These are phyloP conservation scores for Panthera uncia DNA, from an alignment of 2,113 vertebrate species.

Conservation along the genomic window DNA sequence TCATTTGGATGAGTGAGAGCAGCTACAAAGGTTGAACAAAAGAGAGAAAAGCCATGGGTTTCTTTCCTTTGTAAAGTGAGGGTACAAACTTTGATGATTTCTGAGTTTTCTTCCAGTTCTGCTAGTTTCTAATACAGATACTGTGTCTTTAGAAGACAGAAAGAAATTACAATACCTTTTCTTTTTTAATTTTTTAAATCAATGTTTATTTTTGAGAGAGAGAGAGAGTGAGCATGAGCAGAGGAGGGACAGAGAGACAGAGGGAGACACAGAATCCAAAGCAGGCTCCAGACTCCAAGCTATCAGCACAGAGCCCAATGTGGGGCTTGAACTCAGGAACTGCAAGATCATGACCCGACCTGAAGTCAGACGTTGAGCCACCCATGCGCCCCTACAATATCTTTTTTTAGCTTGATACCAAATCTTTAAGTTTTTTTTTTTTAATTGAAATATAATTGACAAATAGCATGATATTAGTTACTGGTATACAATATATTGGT, in stretches of 20 bases:
- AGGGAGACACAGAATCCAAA: no score
- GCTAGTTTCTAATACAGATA: background rate
- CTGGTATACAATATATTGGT: background rate
- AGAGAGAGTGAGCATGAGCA: no score
- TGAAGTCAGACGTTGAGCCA: no score
- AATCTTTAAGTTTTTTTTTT: background rate
- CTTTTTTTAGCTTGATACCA: background rate
- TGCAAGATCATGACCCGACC: no score
- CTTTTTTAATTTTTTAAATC: background rate
- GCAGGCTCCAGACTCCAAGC: no score
- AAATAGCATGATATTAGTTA: background rate
- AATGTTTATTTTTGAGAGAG: no score
- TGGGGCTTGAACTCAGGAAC: no score
- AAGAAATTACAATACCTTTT: background rate
- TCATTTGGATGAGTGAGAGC: background rate
- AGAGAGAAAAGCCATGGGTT: background rate
- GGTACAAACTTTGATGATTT: background rate
- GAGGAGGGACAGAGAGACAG: no score
- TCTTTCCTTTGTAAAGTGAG: background rate
- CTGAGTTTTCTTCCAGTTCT: background rate
- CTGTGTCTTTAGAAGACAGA: background rate
- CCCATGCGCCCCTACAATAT: no score
- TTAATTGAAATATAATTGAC: background rate
- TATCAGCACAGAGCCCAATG: no score
- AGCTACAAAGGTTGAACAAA: background rate